These are phyloP conservation scores for Byasa hedistus DNA, from an alignment of 2,888 invertebrate genomes.

Conservation along the genomic window DNA sequence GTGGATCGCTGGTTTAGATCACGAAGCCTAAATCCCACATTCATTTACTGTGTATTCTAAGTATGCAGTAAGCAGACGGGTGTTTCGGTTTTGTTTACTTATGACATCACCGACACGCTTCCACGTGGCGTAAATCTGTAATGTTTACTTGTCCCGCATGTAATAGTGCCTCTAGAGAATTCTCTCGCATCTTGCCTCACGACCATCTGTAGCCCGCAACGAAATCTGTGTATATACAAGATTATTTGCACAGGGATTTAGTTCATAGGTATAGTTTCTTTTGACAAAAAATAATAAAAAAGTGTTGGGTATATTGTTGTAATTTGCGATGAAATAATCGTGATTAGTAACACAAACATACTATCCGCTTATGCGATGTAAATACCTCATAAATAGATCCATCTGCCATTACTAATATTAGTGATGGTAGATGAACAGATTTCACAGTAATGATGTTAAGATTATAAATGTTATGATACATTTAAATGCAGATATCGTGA, in stretches of 20 bases:
- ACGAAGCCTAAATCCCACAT: background rate
- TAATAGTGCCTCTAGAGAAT: background rate
- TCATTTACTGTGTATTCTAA: background rate
- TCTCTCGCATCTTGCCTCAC: constrained; percentile 3
- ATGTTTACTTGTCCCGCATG: constrained; percentile 16
- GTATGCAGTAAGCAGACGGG: background rate
- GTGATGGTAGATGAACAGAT: no score
- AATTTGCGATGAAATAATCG: no score
- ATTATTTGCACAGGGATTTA: no score
- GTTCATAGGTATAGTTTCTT: no score
- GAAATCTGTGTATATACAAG: background rate
- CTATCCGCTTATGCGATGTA: no score
- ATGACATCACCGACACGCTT: constrained; percentile 7
- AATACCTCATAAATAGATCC: no score
- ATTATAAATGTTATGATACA: background rate
- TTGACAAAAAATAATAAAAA: no score
- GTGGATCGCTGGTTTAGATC: no score
- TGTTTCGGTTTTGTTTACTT: constrained; percentile 1
- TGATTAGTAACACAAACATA: no score
- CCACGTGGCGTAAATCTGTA: constrained; percentile 15
- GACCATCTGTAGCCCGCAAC: background rate
- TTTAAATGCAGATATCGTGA: background rate
- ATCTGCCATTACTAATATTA: no score
- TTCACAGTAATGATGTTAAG: no score
- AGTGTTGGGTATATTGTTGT: no score